These are phyloP conservation scores for Colaptes auratus DNA, from an alignment of 2,113 vertebrate genomes.

Conservation along the genomic window DNA sequence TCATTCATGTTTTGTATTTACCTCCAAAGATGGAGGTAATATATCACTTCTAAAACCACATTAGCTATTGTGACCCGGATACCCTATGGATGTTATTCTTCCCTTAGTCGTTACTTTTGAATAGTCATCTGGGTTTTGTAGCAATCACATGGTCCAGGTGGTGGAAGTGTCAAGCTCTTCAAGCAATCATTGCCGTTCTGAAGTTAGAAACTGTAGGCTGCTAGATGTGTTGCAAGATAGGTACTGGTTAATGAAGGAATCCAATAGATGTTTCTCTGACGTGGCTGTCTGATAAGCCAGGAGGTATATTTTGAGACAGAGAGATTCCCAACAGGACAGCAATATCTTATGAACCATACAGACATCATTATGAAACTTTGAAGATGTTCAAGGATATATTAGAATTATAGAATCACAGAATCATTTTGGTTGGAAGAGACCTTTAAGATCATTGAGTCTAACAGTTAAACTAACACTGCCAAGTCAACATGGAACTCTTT, in stretches of 20 bases:
- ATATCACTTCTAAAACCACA: background rate
- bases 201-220: background rate
- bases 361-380: background rate
- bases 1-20: rapidly evolving
- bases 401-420: background rate
- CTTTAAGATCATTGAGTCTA: no score
- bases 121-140: background rate
- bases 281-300: background rate
- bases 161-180: background rate
- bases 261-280: background rate
- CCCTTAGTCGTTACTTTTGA: background rate
- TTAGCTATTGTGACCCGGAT: background rate
- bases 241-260: background rate
- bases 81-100: background rate
- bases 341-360: background rate
- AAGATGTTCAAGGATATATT: background rate
- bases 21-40: background rate
- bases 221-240: background rate
- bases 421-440: no score
- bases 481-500: background rate
- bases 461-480: no score
- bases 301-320: background rate
- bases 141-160: background rate
- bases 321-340: background rate
- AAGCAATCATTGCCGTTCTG: background rate